Evolutionary conservation across 92 coral and sea anemone species (phyloP), one percentile per base, ranked within the genome.

Genomic region (Siderastrea radians): DNA sequence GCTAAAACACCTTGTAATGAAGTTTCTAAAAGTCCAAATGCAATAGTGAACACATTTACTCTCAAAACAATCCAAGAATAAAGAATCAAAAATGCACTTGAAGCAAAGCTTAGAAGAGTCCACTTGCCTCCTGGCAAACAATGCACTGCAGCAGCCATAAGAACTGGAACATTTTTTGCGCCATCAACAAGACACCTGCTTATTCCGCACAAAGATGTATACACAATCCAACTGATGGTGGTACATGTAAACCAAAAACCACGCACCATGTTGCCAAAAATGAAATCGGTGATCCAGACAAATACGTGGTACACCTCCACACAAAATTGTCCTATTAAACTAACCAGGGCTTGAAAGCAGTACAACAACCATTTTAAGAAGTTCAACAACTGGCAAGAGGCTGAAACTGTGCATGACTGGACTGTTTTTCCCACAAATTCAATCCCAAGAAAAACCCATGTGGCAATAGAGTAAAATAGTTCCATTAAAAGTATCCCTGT

Each of bases 11-110:
- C 60, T 79, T 67, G 73, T 57, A 65, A 19, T 73, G 96, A 67
- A 82, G 76, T 84, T 70, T 93, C 96, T 82, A 93, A 19, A 49
- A 73, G 72, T 45, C 62, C 92, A 91, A 91, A 93, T 4, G 84
- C 85, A 9, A 74, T 12, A 60, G 84, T 55, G 45, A 93, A 66
- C 4, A 93, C 47, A 86, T 95, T 93, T 67, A 95, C 76, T 53
- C 90, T 92, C 52, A 85, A 85, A 61, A 74, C 86, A 51, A 84
- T 47, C 91, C 91, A 84, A 11, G 68, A 19, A 63, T 81, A 83
- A 57, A 64, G 17, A 14, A 75, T 44, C 52, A 87, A 17, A 55
- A 86, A 67, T 17, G 82, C 54, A 62, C 70, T 75, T 61, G 86
- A 86, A 38, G 86, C 68, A 52, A 94, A n/a, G 57, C 91, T 86